Evolutionary conservation across 2,888 invertebrate species (phyloP).

Genomic region (Agriopis aurantiaria): DNA sequence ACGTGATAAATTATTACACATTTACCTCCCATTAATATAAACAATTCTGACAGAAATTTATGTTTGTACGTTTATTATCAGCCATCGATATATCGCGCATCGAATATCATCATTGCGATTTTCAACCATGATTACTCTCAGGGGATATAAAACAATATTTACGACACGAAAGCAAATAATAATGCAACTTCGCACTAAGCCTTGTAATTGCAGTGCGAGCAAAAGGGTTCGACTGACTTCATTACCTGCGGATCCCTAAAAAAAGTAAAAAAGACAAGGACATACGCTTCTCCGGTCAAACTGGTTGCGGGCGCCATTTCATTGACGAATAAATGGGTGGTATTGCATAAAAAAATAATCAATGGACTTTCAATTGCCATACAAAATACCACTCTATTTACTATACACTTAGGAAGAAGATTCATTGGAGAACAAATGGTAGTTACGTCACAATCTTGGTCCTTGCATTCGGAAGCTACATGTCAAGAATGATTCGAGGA

Average conservation of each 20-base stretch:
- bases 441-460: conserved; percentile 23
- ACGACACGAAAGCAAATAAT: conserved; percentile 6
- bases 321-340: conserved; percentile 68
- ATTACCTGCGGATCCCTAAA: conserved; percentile 43
- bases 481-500: conserved; percentile 59
- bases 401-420: fast-evolving
- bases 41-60: conserved; percentile 3
- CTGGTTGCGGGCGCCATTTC: conserved; percentile 69
- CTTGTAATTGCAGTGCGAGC: conserved; percentile 19
- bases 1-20: not conserved
- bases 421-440: not conserved
- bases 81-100: not conserved
- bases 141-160: conserved; percentile 15
- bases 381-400: conserved; percentile 27
- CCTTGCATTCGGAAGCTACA: conserved; percentile 48
- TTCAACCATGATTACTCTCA: conserved; percentile 2
- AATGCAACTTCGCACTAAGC: conserved; percentile 13
- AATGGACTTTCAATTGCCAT: conserved; percentile 40
- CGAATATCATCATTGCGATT: conserved; percentile 3
- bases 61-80: not conserved
- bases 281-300: conserved; percentile 53
- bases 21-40: not conserved
- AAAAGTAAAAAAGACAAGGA: conserved; percentile 41
- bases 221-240: conserved; percentile 30
- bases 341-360: conserved; percentile 56